Percentiles rank a stretch among this genome's conserved stretches.
Conservation (phyloP, 2,888 invertebrate genomes). For the Volucella inanis region DNA sequence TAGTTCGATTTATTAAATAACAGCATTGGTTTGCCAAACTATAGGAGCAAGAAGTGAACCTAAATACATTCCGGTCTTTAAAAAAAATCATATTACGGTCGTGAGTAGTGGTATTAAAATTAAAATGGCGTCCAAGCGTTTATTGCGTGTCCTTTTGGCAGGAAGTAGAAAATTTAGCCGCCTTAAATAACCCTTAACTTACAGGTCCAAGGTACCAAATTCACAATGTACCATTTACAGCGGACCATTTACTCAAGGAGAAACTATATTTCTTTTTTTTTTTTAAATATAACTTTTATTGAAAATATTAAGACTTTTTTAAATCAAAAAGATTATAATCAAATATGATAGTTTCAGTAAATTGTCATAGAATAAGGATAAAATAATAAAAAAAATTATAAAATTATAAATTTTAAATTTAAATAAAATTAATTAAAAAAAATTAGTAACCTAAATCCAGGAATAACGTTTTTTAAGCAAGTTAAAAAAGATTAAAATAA, state of each 20-base stretch:
- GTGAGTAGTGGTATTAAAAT: no score
- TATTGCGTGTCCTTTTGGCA: no score
- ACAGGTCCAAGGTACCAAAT: no score
- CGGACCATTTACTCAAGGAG: not conserved
- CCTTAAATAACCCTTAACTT: no score
- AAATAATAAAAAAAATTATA: constrained; percentile 25
- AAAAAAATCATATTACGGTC: no score
- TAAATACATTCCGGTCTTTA: no score
- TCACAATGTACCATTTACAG: no score
- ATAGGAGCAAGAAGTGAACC: no score
- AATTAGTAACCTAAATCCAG: constrained; percentile 69
- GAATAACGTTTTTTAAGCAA: constrained; percentile 29
- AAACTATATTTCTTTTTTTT: not conserved
- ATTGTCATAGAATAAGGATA: constrained; percentile 55
- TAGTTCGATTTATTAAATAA: no score
- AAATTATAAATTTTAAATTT: constrained; percentile 45
- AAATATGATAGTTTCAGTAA: constrained; percentile 54
- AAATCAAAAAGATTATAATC: constrained; percentile 67
- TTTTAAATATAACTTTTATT: constrained; percentile 67
- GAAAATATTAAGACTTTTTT: constrained; percentile 68
- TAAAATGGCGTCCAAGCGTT: no score
- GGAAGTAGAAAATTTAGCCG: no score
- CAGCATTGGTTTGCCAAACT: no score
- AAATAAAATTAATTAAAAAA: constrained; percentile 39
- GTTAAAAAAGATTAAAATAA: constrained; percentile 31